phyloP scores from a whole-genome alignment of 2,113 vertebrate genomes.

The Zootoca vivipara region DNA sequence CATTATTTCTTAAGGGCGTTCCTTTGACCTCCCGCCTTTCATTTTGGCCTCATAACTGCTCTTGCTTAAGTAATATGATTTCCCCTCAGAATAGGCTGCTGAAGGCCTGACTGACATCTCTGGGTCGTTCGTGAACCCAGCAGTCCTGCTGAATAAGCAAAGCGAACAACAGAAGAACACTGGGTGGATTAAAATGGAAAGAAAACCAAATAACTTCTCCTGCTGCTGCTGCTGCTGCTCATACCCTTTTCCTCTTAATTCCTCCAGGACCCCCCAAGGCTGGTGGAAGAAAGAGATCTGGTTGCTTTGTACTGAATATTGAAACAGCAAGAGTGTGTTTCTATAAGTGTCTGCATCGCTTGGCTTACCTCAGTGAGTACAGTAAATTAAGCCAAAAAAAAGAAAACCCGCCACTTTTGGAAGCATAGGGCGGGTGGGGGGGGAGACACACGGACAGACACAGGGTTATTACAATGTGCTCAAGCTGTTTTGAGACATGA shows the following conservation, averaged over 20 bases:
- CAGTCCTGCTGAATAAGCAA: neutral
- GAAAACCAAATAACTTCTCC: neutral
- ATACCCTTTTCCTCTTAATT: neutral
- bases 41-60: neutral
- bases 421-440: neutral
- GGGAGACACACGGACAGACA: too few species aligned
- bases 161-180: neutral
- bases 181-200: neutral
- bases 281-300: neutral
- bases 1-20: neutral
- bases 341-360: rapidly evolving
- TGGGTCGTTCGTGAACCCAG: neutral
- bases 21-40: neutral
- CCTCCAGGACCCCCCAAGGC: neutral
- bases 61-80: neutral
- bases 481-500: neutral
- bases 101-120: neutral
- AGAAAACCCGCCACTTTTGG: neutral
- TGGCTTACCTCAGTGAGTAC: rapidly evolving
- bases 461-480: neutral
- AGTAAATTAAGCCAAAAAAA: neutral
- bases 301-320: neutral
- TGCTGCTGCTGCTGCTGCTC: neutral
- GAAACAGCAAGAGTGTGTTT: neutral
- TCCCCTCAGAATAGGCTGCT: neutral